Evolutionary conservation across 2,888 invertebrate genomes (phyloP), one percentile per base, ranked within the genome.

Genomic region (Eledona agricola): DNA sequence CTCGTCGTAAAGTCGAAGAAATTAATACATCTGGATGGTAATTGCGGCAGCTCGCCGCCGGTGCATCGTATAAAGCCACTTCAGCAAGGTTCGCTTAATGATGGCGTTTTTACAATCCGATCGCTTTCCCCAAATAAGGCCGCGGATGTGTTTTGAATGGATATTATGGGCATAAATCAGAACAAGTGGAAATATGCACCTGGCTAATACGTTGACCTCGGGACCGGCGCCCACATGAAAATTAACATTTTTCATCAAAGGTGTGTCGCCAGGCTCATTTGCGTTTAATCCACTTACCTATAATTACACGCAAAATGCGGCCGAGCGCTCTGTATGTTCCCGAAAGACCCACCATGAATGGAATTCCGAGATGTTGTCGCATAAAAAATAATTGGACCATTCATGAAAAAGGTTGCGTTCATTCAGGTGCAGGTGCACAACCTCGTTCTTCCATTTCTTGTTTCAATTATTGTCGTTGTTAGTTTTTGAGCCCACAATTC

Each of bases 151-250:
- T 53, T 51, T 47, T 32, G 45, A 52, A 52, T 51, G 56, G 56
- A 49, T 58, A 56, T 59, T 58, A 61, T 40, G 16, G 51, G 35
- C 42, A 57, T 58, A 50, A 62, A 62, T 64, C 55, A 59, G 60
- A 64, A 60, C 64, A 64, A 63, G 66, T 63, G 62, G 52, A 62
- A 53, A 51, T 55, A 62, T 64, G 62, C 65, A 66, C 64, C 63
- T 66, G 66, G 52, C 55, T 60, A 47, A 63, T 57, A 55, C 61
- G 53, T 63, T 65, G 64, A 63, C 66, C 65, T 62, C 62, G 40
- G 52, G 38, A 46, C 17, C n/a, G 49, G 49, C 66, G 57, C 65
- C 65, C 47, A 64, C 66, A 42, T 51, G 28, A 34, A 57, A 58
- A 58, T 59, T 55, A 45, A 53, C 46, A 59, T 63, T 62, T 64